A percentile compares a stretch with the other conserved stretches of the same genome.
Conservation (phyloP, 2,888 invertebrate genomes). For the Cantharis lateralis region DNA sequence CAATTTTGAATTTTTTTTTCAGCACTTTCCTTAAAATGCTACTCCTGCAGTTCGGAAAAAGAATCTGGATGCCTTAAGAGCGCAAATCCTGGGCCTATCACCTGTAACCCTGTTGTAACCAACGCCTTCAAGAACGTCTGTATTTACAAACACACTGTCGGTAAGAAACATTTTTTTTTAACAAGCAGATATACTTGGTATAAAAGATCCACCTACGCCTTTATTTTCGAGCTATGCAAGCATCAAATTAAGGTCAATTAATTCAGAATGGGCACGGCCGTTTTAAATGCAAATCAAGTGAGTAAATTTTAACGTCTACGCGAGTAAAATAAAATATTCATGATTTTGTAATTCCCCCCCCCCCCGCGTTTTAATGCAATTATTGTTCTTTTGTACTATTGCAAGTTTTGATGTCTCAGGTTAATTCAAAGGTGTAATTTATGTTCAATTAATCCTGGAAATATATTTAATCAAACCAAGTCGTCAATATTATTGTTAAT, state of each 20-base stretch:
- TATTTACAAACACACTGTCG: neutral
- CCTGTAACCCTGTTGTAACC: neutral
- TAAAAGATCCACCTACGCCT: neutral
- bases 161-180: neutral
- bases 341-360: neutral
- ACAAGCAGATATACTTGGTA: neutral
- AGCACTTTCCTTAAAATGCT: constrained; percentile 7
- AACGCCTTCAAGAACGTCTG: neutral
- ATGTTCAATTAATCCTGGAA: neutral
- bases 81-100: neutral
- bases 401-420: neutral
- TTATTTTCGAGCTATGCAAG: neutral
- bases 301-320: neutral
- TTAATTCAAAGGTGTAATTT: no score
- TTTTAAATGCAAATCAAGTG: neutral
- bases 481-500: neutral
- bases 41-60: neutral
- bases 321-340: neutral
- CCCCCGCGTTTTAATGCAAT: neutral
- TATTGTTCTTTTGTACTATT: neutral
- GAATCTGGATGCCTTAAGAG: neutral
- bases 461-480: neutral
- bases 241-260: neutral
- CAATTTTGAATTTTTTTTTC: neutral
- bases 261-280: neutral